Conservation (phyloP, 2,113 vertebrate genomes). For the Isichthys henryi region DNA sequence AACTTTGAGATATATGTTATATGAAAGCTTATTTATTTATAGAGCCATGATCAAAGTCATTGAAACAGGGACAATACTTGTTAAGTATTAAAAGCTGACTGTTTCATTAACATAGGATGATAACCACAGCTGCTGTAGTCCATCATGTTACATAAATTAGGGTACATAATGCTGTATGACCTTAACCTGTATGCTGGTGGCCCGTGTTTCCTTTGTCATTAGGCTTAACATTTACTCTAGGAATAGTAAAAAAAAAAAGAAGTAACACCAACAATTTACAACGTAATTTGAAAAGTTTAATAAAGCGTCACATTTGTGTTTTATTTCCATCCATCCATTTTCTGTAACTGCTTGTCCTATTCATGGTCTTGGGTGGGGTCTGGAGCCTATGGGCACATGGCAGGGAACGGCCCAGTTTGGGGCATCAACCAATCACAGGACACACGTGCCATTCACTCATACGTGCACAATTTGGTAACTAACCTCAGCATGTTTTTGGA, state of each 20-base stretch:
- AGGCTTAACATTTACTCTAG: no score
- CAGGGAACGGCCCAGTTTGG: background rate
- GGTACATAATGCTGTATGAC: background rate
- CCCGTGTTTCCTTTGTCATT: background rate
- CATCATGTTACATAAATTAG: background rate
- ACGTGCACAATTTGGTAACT: background rate
- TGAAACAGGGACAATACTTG: background rate
- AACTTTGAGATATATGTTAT: background rate
- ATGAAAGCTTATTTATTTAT: background rate
- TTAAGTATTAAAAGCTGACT: background rate
- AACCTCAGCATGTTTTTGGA: background rate
- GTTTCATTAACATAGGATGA: background rate
- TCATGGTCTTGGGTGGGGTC: background rate
- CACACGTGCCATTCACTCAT: no score
- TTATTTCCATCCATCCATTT: background rate
- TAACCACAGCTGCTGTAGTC: background rate
- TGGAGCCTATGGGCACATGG: background rate
- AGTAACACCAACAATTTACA: background rate
- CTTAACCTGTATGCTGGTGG: background rate
- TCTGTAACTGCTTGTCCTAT: background rate
- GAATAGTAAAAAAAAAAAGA: no score
- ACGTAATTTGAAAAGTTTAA: background rate
- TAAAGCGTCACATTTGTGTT: background rate
- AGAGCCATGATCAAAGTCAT: background rate
- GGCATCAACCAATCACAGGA: no score